Percentiles rank a stretch among this genome's conserved stretches.
Conservation (phyloP, 2,113 vertebrate species). For the Eolophus roseicapilla region DNA sequence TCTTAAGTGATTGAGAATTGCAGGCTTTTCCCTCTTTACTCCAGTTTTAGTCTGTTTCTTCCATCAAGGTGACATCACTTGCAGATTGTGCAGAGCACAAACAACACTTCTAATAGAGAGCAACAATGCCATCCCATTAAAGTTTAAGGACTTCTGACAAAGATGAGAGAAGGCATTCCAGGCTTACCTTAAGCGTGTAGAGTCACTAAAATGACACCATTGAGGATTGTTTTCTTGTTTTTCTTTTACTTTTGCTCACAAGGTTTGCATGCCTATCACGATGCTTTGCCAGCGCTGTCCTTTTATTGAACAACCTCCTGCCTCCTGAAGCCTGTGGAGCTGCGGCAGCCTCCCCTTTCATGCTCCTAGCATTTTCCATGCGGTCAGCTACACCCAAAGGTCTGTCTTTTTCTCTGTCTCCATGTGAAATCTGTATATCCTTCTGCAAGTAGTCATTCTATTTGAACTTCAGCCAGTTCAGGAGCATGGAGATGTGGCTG, state of each 20-base stretch:
- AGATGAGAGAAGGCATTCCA: neutral
- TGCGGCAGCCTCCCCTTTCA: neutral
- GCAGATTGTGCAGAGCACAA: neutral
- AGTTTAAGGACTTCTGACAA: neutral
- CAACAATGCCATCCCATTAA: neutral
- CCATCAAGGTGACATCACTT: neutral
- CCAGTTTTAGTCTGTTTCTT: neutral
- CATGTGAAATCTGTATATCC: neutral
- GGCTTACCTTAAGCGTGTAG: neutral
- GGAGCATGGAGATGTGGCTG: neutral
- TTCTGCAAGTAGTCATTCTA: neutral
- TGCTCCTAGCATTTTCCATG: neutral
- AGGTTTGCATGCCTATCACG: rapidly evolving
- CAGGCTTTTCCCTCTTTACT: neutral
- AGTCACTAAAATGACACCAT: neutral
- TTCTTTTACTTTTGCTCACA: neutral
- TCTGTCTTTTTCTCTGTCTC: neutral
- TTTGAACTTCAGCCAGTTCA: neutral
- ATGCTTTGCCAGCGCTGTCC: neutral
- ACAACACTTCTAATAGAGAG: neutral
- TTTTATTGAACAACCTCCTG: neutral
- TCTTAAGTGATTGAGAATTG: neutral
- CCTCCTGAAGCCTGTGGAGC: neutral
- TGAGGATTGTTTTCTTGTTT: neutral
- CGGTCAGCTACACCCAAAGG: neutral